These are phyloP conservation scores for Misgurnus anguillicaudatus DNA, from an alignment of 2,113 vertebrate species.

Conservation along the genomic window DNA sequence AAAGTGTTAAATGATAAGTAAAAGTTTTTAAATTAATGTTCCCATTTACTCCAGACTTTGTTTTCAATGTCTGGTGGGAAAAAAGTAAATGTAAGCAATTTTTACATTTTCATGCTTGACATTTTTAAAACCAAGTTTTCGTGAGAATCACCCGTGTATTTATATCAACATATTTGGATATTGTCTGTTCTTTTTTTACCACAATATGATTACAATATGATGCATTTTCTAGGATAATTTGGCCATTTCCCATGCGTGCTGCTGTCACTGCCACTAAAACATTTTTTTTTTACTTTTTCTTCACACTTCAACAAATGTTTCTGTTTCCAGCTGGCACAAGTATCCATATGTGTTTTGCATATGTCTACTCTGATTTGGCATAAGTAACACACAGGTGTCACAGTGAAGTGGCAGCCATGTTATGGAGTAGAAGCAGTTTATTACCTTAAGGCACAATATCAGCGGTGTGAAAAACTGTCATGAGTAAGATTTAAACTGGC, in stretches of 20 bases:
- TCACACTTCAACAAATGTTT: conserved; percentile 3
- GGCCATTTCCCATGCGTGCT: neutral
- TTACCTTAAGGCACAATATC: conserved; percentile 9
- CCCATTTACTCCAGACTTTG: too few species aligned
- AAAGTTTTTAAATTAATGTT: too few species aligned
- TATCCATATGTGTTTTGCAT: neutral
- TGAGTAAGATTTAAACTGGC: neutral
- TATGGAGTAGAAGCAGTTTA: neutral
- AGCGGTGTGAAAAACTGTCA: neutral
- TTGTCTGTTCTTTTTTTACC: too few species aligned
- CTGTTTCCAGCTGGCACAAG: neutral
- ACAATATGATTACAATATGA: too few species aligned
- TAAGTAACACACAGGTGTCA: neutral
- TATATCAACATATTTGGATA: too few species aligned
- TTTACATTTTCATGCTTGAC: too few species aligned
- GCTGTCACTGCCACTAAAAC: neutral
- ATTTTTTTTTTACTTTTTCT: neutral
- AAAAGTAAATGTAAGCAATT: too few species aligned
- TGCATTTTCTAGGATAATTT: too few species aligned
- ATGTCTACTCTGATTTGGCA: conserved; percentile 21
- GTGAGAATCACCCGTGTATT: too few species aligned
- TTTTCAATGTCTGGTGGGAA: too few species aligned
- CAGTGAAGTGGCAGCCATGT: neutral
- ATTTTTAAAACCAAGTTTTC: too few species aligned
- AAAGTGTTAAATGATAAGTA: too few species aligned